Evolutionary conservation across 2,113 vertebrate genomes (phyloP).

Genomic region (Perccottus glenii): DNA sequence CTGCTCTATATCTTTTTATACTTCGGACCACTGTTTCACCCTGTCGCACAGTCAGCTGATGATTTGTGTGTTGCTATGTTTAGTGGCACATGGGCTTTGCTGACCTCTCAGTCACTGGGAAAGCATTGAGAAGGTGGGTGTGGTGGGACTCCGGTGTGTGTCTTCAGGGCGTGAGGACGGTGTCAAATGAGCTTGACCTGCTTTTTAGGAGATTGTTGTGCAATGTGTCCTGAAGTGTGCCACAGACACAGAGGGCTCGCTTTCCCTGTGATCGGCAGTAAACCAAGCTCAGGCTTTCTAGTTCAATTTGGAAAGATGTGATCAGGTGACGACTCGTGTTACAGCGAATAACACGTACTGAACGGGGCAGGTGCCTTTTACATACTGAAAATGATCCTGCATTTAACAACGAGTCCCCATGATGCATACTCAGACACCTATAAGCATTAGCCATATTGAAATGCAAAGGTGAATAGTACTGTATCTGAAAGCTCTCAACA

Average conservation of each 20-base stretch:
- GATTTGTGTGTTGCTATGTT: conserved; percentile 67
- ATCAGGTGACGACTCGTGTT: conserved; percentile 17
- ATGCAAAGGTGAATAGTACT: no score
- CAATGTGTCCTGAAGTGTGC: conserved; percentile 37
- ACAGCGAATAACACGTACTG: conserved; percentile 12
- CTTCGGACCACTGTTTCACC: conserved; percentile 15
- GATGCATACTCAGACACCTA: not conserved
- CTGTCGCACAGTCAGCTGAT: conserved; percentile 48
- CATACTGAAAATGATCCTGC: not conserved
- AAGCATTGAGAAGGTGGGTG: conserved; percentile 36
- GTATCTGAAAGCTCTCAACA: no score
- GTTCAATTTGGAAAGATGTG: conserved; percentile 13
- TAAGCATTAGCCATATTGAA: no score
- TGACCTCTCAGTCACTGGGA: conserved; percentile 46
- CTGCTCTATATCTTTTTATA: conserved; percentile 21
- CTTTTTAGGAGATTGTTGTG: conserved; percentile 46
- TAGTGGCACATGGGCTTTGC: conserved; percentile 37
- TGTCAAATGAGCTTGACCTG: conserved; percentile 59
- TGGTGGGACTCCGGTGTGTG: conserved; percentile 13
- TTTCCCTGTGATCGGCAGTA: conserved; percentile 34
- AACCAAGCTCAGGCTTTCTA: not conserved
- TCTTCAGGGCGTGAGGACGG: conserved; percentile 28
- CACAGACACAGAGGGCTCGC: conserved; percentile 17
- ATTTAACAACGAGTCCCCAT: not conserved
- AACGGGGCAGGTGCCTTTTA: not conserved